A percentile compares a stretch with the other conserved stretches of the same genome.
Conservation (phyloP, 2,113 vertebrate species). For the Excalfactoria chinensis region DNA sequence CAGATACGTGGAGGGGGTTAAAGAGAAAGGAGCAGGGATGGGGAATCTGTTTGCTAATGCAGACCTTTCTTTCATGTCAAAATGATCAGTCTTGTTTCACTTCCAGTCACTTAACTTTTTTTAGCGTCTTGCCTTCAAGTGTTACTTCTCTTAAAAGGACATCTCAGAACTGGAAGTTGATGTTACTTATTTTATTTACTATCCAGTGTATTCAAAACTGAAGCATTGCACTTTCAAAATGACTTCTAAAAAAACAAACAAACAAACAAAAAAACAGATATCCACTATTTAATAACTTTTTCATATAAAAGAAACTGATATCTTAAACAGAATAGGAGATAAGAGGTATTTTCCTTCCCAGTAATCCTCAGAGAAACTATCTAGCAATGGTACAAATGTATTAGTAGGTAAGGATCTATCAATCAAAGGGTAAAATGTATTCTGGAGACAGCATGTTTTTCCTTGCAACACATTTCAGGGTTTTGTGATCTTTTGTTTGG, state of each 20-base stretch:
- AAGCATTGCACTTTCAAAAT: not conserved
- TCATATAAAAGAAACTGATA: not conserved
- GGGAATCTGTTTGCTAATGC: not conserved
- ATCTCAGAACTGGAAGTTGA: not conserved
- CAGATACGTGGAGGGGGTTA: not conserved
- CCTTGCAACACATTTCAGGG: accelerated
- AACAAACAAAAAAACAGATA: no score
- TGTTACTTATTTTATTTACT: not conserved
- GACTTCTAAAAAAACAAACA: not conserved
- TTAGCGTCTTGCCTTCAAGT: not conserved
- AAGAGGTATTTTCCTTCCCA: not conserved
- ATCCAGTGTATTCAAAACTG: not conserved
- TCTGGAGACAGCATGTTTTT: not conserved
- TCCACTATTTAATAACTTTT: not conserved
- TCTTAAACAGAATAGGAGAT: not conserved
- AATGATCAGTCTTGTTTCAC: not conserved
- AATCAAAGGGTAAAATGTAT: not conserved
- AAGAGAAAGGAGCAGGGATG: not conserved
- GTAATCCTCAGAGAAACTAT: not conserved
- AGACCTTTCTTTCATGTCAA: not conserved
- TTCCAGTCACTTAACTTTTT: not conserved
- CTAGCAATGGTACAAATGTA: not conserved
- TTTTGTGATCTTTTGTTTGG: not conserved
- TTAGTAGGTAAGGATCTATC: not conserved
- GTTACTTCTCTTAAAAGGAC: not conserved